These are phyloP conservation scores for Phenganax subtilis DNA, from an alignment of 92 coral and sea anemone species.

Conservation along the genomic window DNA sequence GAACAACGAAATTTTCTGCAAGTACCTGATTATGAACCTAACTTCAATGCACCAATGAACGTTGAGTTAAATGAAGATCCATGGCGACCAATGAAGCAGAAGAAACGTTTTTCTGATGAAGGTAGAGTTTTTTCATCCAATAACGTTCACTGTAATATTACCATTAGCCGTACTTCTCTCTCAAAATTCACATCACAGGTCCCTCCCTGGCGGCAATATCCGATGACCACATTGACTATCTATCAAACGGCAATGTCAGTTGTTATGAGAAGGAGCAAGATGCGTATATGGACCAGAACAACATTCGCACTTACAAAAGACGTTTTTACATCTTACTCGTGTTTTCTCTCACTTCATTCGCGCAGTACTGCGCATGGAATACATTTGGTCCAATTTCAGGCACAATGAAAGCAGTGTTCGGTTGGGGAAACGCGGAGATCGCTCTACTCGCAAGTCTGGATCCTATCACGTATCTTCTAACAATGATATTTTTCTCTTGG, in stretches of 20 bases:
- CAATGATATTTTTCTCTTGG: constrained; percentile 94
- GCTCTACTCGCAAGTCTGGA: constrained; percentile 94
- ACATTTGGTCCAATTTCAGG: constrained; percentile 93
- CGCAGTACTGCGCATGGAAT: constrained; percentile 95
- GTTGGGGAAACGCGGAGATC: constrained; percentile 91
- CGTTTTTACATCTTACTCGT: constrained; percentile 82
- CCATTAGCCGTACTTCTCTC: background rate
- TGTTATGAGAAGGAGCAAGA: constrained; percentile 34
- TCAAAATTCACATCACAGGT: background rate
- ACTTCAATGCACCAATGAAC: constrained; percentile 15
- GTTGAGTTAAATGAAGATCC: constrained; percentile 32
- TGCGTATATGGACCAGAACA: constrained; percentile 22
- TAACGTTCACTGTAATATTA: no score
- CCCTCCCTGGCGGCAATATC: constrained; percentile 22
- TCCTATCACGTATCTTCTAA: constrained; percentile 78
- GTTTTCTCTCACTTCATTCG: constrained; percentile 67
- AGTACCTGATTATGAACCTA: background rate
- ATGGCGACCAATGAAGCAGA: constrained; percentile 29
- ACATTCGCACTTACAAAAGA: constrained; percentile 71
- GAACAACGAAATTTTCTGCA: constrained; percentile 3
- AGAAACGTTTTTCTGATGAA: constrained; percentile 32
- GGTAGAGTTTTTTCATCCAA: background rate
- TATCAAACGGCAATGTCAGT: background rate
- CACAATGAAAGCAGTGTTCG: constrained; percentile 80
- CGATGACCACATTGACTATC: constrained; percentile 18